A percentile compares a stretch with the other conserved stretches of the same genome.
phyloP scores from a whole-genome alignment of 1,140 invertebrate species.

The Drosophila repleta region DNA sequence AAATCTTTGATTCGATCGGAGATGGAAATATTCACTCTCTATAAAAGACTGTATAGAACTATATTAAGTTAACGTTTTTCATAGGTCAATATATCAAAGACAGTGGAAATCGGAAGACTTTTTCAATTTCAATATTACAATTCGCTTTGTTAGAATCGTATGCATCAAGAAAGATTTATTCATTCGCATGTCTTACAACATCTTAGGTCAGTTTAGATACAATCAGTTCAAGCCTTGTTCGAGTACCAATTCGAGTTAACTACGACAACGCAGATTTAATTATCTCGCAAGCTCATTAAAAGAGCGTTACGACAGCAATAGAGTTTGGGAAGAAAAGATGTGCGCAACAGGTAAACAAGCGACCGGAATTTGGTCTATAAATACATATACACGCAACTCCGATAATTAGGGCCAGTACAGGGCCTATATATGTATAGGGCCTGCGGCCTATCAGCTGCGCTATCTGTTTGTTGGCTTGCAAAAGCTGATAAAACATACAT shows the following conservation, averaged over 20 bases:
- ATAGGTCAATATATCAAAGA: no score
- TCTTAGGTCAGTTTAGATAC: conserved; percentile 10
- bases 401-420: conserved; percentile 13
- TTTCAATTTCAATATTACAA: no score
- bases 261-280: conserved; percentile 29
- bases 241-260: conserved; percentile 37
- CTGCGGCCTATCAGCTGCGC: conserved; percentile 52
- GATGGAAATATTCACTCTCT: no score
- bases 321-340: conserved; percentile 28
- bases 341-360: conserved; percentile 67
- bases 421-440: conserved; percentile 7
- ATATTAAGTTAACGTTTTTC: no score
- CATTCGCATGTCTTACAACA: neutral
- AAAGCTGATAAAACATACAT: conserved; percentile 69
- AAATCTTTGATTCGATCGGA: no score
- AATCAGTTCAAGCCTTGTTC: neutral
- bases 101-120: no score
- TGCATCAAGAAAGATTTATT: no score
- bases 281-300: conserved; percentile 48
- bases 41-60: no score
- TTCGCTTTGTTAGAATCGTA: no score
- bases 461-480: conserved; percentile 63
- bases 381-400: conserved; percentile 40
- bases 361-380: conserved; percentile 63
- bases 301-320: conserved; percentile 53